Evolutionary conservation across 2,113 vertebrate species (phyloP), one percentile per base, ranked within the genome.

Genomic region (Eudyptes chrysolophus): DNA sequence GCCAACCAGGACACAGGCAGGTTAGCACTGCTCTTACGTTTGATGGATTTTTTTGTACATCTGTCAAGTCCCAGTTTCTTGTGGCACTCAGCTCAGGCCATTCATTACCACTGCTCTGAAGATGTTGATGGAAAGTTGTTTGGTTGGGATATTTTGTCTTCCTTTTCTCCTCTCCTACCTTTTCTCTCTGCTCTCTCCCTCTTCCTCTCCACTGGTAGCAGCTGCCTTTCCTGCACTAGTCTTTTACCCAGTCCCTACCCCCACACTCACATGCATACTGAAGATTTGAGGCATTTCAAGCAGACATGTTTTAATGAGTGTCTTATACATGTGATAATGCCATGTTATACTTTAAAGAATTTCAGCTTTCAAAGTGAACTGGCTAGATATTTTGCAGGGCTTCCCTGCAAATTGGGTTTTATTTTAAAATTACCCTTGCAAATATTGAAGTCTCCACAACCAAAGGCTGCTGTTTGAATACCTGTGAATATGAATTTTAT

Each of bases 101-200:
- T 75, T 93, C 49, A 70, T 95, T 94, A 75, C 76, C 62, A 52
- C 10, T 51, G 21, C 38, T 97, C 84, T 96, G 76, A 96, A 95
- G 70, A 94, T 75, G 34, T 21, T 95, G 58, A 93, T 86, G 27
- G 79, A 82, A 94, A 93, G 82, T 68, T 75, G 6, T 42, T 69
- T 51, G 20, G 51, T 19, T 7, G 24, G 12, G 18, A 57, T 92
- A 61, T 71, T 87, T 84, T 66, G 17, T 71, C 29, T 71, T 82
- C 51, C 11, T 34, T 77, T 94, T 16, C 44, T 71, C 8, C 34
- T 71, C 16, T 46, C 14, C 22, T 44, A 32, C n/a, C 48, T 86
- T 69, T 87, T 40, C 20, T 46, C 8, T 52, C 44, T 48, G 36
- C 9, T 79, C 38, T 55, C n/a, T 72, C n/a, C 20, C 13, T 74